phyloP scores from a whole-genome alignment of 2,888 invertebrate genomes.

The Drosophila koepferae region DNA sequence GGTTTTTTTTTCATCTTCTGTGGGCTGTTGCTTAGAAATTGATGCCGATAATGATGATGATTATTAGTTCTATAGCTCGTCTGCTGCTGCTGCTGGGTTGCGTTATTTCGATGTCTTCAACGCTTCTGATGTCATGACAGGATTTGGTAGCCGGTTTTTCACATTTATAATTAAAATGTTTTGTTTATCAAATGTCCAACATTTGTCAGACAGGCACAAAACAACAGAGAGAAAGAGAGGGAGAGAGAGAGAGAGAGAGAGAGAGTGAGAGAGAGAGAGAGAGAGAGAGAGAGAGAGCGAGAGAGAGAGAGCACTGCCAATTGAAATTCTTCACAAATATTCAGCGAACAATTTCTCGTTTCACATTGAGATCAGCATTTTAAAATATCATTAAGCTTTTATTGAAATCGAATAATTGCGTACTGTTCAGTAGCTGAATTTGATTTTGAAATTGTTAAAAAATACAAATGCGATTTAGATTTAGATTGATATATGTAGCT shows the following conservation, averaged over 20 bases:
- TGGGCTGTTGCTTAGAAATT: conserved; percentile 47
- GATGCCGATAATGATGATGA: conserved; percentile 66
- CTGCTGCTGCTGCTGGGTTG: conserved; percentile 36
- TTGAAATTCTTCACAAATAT: conserved; percentile 18
- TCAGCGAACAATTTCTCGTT: conserved; percentile 12
- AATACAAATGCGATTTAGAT: conserved; percentile 2
- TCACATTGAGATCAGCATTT: conserved; percentile 44
- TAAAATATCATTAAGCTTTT: conserved; percentile 15
- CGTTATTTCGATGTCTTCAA: conserved; percentile 40
- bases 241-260: neutral
- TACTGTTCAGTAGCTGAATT: neutral
- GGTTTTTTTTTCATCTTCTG: conserved; percentile 7
- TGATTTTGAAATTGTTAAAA: neutral
- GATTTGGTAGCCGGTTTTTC: conserved; percentile 63
- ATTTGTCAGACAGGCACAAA: neutral
- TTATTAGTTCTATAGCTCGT: conserved; percentile 37
- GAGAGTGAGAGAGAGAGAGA: neutral
- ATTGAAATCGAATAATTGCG: neutral
- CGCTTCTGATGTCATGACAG: conserved; percentile 66
- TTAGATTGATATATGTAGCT: neutral
- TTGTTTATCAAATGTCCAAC: conserved; percentile 13
- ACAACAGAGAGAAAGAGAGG: neutral
- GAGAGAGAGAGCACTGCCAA: conserved; percentile 6
- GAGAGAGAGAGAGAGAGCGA: neutral
- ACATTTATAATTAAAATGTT: conserved; percentile 48